phyloP scores from a whole-genome alignment of 2,113 vertebrate species.

The Mobula hypostoma region DNA sequence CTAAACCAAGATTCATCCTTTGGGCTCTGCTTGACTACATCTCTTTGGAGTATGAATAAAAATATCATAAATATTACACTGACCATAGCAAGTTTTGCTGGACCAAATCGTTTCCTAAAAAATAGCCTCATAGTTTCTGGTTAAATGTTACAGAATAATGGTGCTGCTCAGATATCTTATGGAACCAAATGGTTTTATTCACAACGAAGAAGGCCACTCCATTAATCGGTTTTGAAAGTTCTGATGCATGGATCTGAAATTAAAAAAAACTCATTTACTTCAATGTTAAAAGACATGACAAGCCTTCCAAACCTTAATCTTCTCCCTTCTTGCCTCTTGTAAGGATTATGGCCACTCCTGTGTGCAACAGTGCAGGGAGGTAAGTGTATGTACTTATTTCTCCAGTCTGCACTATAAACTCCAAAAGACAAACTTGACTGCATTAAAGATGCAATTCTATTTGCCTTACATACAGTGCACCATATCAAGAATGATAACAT shows the following conservation, averaged over 20 bases:
- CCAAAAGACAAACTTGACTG: not conserved
- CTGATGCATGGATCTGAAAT: conserved; percentile 8
- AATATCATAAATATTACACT: conserved; percentile 68
- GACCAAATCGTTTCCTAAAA: conserved; percentile 63
- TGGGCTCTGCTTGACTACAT: conserved; percentile 50
- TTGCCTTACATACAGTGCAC: not conserved
- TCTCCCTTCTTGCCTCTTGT: not conserved
- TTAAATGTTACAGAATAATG: not conserved
- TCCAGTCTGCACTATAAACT: not conserved
- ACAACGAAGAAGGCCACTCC: not conserved
- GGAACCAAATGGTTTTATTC: not conserved
- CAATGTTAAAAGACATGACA: not conserved
- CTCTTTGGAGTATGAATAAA: conserved; percentile 77
- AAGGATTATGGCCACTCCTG: not conserved
- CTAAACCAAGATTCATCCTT: conserved; percentile 72
- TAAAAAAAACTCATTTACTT: not conserved
- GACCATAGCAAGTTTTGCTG: conserved; percentile 71
- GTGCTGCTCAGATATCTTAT: not conserved
- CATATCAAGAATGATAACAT: not conserved
- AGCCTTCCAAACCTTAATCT: not conserved
- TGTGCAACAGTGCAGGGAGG: not conserved
- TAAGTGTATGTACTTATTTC: not conserved
- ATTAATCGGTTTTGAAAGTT: not conserved
- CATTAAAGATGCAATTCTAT: not conserved
- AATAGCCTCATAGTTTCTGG: conserved; percentile 61